Evolutionary conservation across 2,888 invertebrate species (phyloP), one percentile per base, ranked within the genome.

Genomic region (Rotaria sp.): DNA sequence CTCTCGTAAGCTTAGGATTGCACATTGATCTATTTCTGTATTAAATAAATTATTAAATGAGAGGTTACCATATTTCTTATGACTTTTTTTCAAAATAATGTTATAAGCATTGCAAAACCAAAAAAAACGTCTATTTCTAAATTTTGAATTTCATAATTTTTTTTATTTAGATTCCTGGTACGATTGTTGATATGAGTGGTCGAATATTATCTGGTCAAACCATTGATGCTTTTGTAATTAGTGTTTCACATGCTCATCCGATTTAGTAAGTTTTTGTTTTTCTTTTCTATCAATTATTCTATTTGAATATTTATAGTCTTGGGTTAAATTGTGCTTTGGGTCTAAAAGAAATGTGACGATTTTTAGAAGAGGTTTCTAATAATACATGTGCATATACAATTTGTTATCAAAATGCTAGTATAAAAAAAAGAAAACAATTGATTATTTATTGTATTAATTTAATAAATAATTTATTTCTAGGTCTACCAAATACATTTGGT

Each of bases 321-420:
- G 93, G 93, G 41, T 89, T 93, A 87, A 93, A 93, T 89, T 93
- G 93, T 91, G 93, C 93, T 21, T 90, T 93, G 26, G 93, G 93
- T 87, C 93, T 93, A 0, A 88, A 88, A 85, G 93, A 93, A 88
- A 93, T 93, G 93, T 89, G 93, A 86, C 93, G 93, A 4, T 93
- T 93, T 88, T 92, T 93, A 87, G 93, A 93, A 89, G 89, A 91
- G 38, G 92, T 93, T 88, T 91, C 92, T 48, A 89, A 90, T 85
- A 92, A 91, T 89, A 92, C 93, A 2, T 89, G 89, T 75, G 89
- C 92, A 21, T 85, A 50, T 55, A 84, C 84, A 5, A 84, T 59
- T 7, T 93, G 93, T 88, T 93, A 93, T 88, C 92, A 93, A 13
- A 93, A 93, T 91, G 93, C 93, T 86, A 93, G 80, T 80, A 41